Conservation (phyloP, 1,140 invertebrate genomes). For the Sarcophaga bullata region DNA sequence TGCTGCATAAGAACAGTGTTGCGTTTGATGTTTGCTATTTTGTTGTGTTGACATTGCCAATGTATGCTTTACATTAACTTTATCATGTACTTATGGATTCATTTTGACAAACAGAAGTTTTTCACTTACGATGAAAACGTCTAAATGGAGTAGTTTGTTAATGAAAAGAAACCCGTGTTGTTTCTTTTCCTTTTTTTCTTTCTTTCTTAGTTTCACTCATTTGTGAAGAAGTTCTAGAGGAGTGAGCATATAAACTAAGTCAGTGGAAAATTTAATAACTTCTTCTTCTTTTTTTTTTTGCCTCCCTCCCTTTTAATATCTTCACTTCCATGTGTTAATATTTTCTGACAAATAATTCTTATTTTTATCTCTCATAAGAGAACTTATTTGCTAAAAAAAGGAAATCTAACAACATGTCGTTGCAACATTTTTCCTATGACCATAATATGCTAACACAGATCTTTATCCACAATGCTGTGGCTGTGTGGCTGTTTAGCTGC, state of each 20-base stretch:
- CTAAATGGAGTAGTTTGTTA: background rate
- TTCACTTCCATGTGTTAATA: background rate
- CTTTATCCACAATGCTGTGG: background rate
- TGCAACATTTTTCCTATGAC: background rate
- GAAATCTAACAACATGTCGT: background rate
- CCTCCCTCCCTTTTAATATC: background rate
- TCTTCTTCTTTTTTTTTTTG: background rate
- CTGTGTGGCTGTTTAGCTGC: background rate
- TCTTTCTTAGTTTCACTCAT: background rate
- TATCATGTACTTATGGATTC: slow-evolving; percentile 34
- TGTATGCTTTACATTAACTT: slow-evolving; percentile 31
- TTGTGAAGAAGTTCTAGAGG: too few relatives aligned
- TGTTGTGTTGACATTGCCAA: slow-evolving; percentile 30
- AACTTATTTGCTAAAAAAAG: background rate
- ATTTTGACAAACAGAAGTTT: slow-evolving; percentile 33
- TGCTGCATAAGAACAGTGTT: too few relatives aligned
- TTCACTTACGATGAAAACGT: slow-evolving; percentile 17
- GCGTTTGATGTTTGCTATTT: background rate
- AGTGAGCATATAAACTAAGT: background rate
- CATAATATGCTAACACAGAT: background rate
- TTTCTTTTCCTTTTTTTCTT: background rate
- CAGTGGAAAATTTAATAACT: background rate
- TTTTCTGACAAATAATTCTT: background rate
- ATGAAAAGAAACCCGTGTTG: background rate
- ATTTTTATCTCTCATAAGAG: background rate